Evolutionary conservation across 2,113 vertebrate species (phyloP).

Genomic region (Camelus dromedarius): DNA sequence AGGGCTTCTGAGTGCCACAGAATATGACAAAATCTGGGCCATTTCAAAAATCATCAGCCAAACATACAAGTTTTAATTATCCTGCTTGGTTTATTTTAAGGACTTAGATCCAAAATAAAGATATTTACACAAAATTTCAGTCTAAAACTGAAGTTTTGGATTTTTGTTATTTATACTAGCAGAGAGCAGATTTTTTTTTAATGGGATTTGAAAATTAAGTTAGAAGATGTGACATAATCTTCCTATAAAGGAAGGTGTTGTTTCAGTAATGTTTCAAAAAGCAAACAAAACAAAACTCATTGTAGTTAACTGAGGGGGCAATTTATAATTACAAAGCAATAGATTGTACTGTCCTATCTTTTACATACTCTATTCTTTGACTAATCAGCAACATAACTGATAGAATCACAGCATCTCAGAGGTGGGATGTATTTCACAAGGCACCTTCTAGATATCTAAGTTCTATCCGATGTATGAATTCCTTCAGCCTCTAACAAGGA

Average conservation of each 20-base stretch:
- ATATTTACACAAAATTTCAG: background rate
- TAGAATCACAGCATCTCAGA: background rate
- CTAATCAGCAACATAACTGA: background rate
- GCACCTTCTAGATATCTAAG: background rate
- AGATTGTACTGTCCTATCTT: background rate
- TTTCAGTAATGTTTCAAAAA: background rate
- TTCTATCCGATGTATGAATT: background rate
- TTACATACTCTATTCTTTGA: background rate
- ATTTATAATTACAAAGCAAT: background rate
- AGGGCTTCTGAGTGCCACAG: background rate
- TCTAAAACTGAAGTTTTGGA: background rate
- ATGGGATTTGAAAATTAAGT: background rate
- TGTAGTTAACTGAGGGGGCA: background rate
- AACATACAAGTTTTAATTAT: background rate
- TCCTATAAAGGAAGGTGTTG: background rate
- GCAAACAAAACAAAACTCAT: background rate
- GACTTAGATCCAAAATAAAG: background rate
- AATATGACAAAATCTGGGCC: background rate
- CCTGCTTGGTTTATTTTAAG: constrained; percentile 46
- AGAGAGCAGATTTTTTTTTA: background rate
- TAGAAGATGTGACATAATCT: background rate
- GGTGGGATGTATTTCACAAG: background rate
- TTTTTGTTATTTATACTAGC: background rate
- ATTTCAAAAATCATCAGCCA: constrained; percentile 38
- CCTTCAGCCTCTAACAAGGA: background rate